Base-by-base conservation (phyloP, 2,888 invertebrate species). In the Lepidocyrtinus sp. region DNA sequence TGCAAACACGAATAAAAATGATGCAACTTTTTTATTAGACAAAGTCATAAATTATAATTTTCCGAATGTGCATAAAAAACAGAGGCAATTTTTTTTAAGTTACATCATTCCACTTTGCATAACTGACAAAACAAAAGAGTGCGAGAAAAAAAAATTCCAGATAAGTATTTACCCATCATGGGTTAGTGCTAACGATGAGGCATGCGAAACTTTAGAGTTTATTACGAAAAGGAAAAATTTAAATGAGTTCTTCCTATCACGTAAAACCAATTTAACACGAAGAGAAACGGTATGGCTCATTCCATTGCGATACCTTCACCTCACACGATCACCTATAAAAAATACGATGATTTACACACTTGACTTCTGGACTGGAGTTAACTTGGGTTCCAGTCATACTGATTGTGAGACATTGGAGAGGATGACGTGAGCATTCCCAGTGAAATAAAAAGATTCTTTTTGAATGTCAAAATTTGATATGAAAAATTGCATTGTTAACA, bases 171-270 rank as follows among this genome's bases (percentile, higher is more conserved):
- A n/a, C n/a, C n/a, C n/a, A n/a, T n/a, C n/a, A n/a, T n/a, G n/a
- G n/a, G n/a, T n/a, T n/a, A n/a, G n/a, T n/a, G n/a, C n/a, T n/a
- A 24, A 68, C 50, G 55, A 68, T 68, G 24, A 22, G 22, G 24
- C 50, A 50, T 19, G 45, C 50, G 26, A 50, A 22, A 24, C 0
- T 12, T 9, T 2, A 1, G 17, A 68, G 50, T 17, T 61, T 71
- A 68, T 68, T 61, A 59, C 36, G 70, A 71, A n/a, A n/a, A n/a
- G 27, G 61, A 59, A 17, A n/a, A 62, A 21, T 70, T 26, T 26
- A 17, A 67, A 19, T 59, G 21, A 59, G 27, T 26, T 24, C 61
- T 70, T 69, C 70, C 70, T 27, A 45, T 71, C 22, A 25, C 50
- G 50, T 50, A 50, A 50, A n/a, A 50, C 61, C 71, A 71, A 22